Evolutionary conservation across 2,113 vertebrate species (phyloP), one percentile per base, ranked within the genome.

Genomic region (Zapornia atra): DNA sequence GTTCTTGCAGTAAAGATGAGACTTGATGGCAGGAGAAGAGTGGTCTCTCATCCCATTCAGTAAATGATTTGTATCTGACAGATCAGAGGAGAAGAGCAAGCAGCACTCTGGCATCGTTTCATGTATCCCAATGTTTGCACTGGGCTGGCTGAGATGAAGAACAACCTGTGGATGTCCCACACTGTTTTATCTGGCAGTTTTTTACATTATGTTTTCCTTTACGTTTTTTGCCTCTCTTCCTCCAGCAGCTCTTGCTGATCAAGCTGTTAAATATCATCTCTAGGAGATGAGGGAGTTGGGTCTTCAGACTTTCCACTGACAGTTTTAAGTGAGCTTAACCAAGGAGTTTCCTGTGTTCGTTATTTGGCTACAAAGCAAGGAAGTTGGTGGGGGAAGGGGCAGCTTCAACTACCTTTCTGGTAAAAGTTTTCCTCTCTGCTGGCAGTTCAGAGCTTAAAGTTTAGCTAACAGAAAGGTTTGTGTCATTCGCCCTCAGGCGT

Each of bases 281-380:
- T n/a, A 48, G 28, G 89, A 92, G 48, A 91, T 4, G 73, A 91
- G 73, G 75, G 88, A 95, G 92, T 88, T 94, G 70, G 70, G 3
- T 70, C 92, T 91, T 81, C 73, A 94, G 10, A 87, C 73, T 96
- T 96, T 95, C 94, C 88, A 85, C 65, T 87, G 83, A 72, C 86
- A 77, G 54, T 60, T 94, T 82, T 87, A 76, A 94, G 57, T 38
- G 77, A 92, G 70, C 70, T 89, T 91, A 87, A 94, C 91, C 57
- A 34, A 89, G 70, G 86, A 94, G 61, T 87, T 96, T 94, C 86
- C 75, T 88, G 59, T 94, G 80, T 92, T 94, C 8, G 0, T 90
- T 90, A 51, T 42, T 17, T 95, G 88, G 95, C 83, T 83, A 17
- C 48, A 76, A 71, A 79, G 34, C 50, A 85, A 50, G 81, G 81